Evolutionary conservation across 1,140 invertebrate genomes (phyloP).

Genomic region (Steinernema feltiae): DNA sequence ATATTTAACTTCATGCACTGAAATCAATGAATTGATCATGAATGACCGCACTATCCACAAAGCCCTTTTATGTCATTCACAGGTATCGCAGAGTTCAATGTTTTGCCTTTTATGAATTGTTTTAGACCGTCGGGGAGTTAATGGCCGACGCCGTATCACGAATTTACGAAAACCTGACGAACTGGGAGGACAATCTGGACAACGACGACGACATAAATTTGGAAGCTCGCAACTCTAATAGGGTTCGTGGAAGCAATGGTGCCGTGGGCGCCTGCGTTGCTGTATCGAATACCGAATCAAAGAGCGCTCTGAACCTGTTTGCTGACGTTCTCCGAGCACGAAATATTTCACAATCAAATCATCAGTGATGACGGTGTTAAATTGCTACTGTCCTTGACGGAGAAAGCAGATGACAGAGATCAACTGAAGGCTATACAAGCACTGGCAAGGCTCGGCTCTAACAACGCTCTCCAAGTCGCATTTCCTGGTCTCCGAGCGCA

Average conservation of each 20-base stretch:
- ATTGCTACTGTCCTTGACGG: slow-evolving; percentile 44
- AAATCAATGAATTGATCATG: slow-evolving; percentile 92
- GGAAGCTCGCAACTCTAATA: slow-evolving; percentile 93
- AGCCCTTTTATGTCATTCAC: slow-evolving; percentile 78
- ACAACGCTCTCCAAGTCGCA: slow-evolving; percentile 90
- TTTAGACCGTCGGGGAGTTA: slow-evolving; percentile 45
- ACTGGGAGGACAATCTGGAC: slow-evolving; percentile 97
- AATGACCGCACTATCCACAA: slow-evolving; percentile 75
- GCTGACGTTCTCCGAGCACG: slow-evolving; percentile 40
- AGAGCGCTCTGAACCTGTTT: slow-evolving; percentile 53
- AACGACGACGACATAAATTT: slow-evolving; percentile 91
- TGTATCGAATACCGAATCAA: slow-evolving; percentile 82
- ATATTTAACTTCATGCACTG: slow-evolving; percentile 91
- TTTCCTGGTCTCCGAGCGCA: slow-evolving; percentile 67
- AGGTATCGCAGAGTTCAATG: slow-evolving; percentile 46
- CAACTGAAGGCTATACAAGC: slow-evolving; percentile 87
- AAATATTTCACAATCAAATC: slow-evolving; percentile 49
- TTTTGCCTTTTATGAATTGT: slow-evolving; percentile 8
- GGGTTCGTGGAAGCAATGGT: slow-evolving; percentile 73
- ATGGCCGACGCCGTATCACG: slow-evolving; percentile 57
- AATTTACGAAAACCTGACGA: slow-evolving; percentile 87
- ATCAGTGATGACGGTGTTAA: slow-evolving; percentile 54
- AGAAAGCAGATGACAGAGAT: slow-evolving; percentile 62
- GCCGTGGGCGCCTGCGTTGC: slow-evolving; percentile 80
- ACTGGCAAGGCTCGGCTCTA: slow-evolving; percentile 85